Base-by-base conservation (phyloP, 2,113 vertebrate genomes). In the Ciconia stormi region DNA sequence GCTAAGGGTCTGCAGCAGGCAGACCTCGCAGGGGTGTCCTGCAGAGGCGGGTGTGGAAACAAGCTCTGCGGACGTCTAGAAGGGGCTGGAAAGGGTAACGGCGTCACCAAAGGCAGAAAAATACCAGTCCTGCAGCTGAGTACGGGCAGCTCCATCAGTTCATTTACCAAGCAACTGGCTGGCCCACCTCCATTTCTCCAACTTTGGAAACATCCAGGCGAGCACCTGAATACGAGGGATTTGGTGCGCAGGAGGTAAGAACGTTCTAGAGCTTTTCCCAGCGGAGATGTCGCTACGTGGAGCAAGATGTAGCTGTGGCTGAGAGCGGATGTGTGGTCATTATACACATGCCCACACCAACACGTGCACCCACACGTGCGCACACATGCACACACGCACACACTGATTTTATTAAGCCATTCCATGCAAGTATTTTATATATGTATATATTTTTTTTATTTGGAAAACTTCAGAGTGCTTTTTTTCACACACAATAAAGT, bases 401-500 rank as follows among this genome's bases (percentile, higher is more conserved):
- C 53, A 6, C 63, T 17, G 67, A 10, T 95, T 96, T 93, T 92
- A 95, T 96, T 71, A 86, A 95, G 78, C 89, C 47, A 15, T 81
- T 90, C 88, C 78, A 46, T 61, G 65, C 74, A 47, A 83, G 42
- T 74, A 53, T 92, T 95, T 89, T 91, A 82, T 93, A 58, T 56
- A 40, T 36, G 46, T 69, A 11, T 50, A 13, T 52, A 47, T 76
- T 32, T 92, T 81, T 96, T 91, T 96, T 71, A 97, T 97, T 97
- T 97, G 95, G 95, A 95, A 97, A 97, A 95, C 79, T 96, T 94
- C 91, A 83, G 92, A 95, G 91, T 62, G 82, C 78, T 95, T 77
- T 89, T 93, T 94, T 95, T 95, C 93, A 42, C 94, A 95, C 87
- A 17, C 95, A 96, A 84, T 96, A 83, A 96, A 97, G 97, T 97